Evolutionary conservation across 2,113 vertebrate species (phyloP), one percentile per base, ranked within the genome.

Genomic region (Sisor rabdophorus): DNA sequence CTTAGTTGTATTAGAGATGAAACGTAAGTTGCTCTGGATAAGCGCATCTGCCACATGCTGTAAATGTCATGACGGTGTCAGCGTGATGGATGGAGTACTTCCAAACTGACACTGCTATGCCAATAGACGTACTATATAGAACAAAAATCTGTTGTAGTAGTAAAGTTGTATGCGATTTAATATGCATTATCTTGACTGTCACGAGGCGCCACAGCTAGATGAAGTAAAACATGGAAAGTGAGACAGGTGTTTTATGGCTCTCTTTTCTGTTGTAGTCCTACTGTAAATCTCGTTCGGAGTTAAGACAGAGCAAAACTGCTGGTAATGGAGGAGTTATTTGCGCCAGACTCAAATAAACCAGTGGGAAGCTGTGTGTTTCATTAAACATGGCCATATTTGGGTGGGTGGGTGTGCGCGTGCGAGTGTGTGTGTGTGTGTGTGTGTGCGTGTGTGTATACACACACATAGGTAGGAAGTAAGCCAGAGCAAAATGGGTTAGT

Each of bases 381-480:
- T 81, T 81, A 78, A 73, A 56, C 65, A 75, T 64, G 52, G 44
- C 76, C 71, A 78, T 65, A 71, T 75, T 81, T 64, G 59, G 52
- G 20, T 58, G 36, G 52, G n/a, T n/a, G n/a, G n/a, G n/a, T n/a
- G n/a, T n/a, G n/a, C n/a, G n/a, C n/a, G n/a, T n/a, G n/a, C n/a
- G n/a, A n/a, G n/a, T n/a, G n/a, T n/a, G n/a, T n/a, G n/a, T 55
- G 28, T 71, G 68, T 22, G 5, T 36, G 68, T 30, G 69, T 40
- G 11, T n/a, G 26, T 28, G 40, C 32, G 68, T 28, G 68, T 53
- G 67, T 53, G 67, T 32, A 50, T 54, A 20, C 44, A 36, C n/a
- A 36, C 44, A 19, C 36, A 11, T 71, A 30, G 22, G 52, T 56
- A 0, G 17, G 13, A 9, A 40, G 20, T 48, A 22, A 48, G 36